Conservation (phyloP, 2,113 vertebrate species). For the Indri indri region DNA sequence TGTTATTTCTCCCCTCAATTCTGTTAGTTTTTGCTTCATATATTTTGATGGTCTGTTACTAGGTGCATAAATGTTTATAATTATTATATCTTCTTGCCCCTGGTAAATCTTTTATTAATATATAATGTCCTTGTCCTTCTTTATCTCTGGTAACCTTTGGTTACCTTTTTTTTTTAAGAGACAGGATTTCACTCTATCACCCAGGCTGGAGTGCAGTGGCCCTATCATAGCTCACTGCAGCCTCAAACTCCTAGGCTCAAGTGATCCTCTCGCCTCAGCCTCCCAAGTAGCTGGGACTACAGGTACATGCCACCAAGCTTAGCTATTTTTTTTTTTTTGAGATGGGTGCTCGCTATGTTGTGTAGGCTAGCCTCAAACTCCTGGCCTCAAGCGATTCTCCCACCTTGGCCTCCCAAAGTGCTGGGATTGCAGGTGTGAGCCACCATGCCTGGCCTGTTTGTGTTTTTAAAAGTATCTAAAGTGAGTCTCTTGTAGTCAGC, state of each 20-base stretch:
- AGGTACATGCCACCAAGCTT: background rate
- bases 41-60: background rate
- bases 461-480: background rate
- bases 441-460: background rate
- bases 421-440: background rate
- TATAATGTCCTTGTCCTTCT: background rate
- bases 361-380: background rate
- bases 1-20: background rate
- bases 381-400: background rate
- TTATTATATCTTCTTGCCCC: background rate
- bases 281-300: background rate
- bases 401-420: background rate
- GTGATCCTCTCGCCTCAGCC: background rate
- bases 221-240: background rate
- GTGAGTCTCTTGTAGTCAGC: background rate
- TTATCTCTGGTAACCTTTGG: background rate
- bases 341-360: background rate
- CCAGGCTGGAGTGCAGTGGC: background rate
- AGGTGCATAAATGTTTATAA: background rate
- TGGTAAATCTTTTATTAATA: background rate
- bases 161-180: background rate
- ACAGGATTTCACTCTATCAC: background rate
- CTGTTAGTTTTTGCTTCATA: background rate
- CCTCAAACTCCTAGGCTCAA: background rate
- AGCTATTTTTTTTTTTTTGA: background rate